These are phyloP conservation scores for Capromys pilorides DNA, from an alignment of 2,797 vertebrate species.

Conservation along the genomic window DNA sequence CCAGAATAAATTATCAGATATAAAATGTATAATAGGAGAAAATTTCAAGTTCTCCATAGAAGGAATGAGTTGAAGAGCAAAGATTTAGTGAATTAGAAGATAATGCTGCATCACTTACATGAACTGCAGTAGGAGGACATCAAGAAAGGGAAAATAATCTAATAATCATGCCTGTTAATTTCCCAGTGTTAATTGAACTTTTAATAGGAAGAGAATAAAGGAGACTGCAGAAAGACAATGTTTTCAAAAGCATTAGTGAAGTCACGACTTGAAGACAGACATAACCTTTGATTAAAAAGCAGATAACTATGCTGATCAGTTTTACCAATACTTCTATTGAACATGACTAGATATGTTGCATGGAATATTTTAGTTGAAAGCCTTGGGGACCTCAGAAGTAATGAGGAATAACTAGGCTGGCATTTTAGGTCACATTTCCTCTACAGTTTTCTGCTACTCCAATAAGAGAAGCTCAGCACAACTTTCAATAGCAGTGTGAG, in stretches of 20 bases:
- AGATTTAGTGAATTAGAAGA: not conserved
- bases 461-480: not conserved
- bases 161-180: not conserved
- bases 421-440: not conserved
- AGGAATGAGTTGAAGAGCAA: not conserved
- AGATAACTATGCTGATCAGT: not conserved
- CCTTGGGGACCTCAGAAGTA: not conserved
- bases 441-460: not conserved
- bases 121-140: not conserved
- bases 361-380: not conserved
- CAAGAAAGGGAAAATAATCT: not conserved
- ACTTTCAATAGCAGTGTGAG: not conserved
- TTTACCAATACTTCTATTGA: not conserved
- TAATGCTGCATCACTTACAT: not conserved
- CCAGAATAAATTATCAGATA: not conserved
- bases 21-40: not conserved
- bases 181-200: not conserved
- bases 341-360: not conserved
- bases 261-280: not conserved
- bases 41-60: not conserved
- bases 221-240: not conserved
- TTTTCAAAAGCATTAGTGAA: not conserved
- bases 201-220: not conserved
- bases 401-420: not conserved
- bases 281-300: not conserved